A percentile compares a stretch with the other conserved stretches of the same genome.
phyloP scores from a whole-genome alignment of 2,888 invertebrate genomes.

The Coecobrya sp. region DNA sequence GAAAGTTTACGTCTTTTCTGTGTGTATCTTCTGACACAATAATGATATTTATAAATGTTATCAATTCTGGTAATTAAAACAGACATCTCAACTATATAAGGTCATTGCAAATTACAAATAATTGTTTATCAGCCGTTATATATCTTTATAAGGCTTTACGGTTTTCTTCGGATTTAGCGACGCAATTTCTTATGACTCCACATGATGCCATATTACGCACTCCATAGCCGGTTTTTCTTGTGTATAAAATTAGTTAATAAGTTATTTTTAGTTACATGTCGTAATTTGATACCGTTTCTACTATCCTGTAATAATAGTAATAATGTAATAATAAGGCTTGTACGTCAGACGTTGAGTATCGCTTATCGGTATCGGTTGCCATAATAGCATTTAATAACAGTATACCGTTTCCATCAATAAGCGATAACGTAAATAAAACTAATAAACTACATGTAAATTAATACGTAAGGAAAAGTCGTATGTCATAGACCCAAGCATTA shows the following conservation, averaged over 20 bases:
- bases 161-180: too few relatives aligned
- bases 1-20: neutral
- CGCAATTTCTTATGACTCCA: too few relatives aligned
- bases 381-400: slow-evolving; percentile 9
- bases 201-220: too few relatives aligned
- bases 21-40: neutral
- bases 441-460: neutral
- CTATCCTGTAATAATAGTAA: neutral
- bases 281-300: neutral
- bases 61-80: neutral
- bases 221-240: too few relatives aligned
- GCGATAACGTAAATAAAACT: neutral
- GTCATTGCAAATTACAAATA: too few relatives aligned
- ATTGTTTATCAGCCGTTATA: too few relatives aligned
- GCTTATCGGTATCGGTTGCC: neutral
- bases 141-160: too few relatives aligned
- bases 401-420: neutral
- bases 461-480: neutral
- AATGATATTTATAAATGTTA: neutral
- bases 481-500: neutral
- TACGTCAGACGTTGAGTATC: slow-evolving; percentile 15
- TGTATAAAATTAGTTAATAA: neutral
- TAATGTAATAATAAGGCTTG: neutral
- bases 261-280: slow-evolving; percentile 44
- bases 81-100: neutral